Evolutionary conservation across 1,140 invertebrate genomes (phyloP).

Genomic region (Drosophila hydei): DNA sequence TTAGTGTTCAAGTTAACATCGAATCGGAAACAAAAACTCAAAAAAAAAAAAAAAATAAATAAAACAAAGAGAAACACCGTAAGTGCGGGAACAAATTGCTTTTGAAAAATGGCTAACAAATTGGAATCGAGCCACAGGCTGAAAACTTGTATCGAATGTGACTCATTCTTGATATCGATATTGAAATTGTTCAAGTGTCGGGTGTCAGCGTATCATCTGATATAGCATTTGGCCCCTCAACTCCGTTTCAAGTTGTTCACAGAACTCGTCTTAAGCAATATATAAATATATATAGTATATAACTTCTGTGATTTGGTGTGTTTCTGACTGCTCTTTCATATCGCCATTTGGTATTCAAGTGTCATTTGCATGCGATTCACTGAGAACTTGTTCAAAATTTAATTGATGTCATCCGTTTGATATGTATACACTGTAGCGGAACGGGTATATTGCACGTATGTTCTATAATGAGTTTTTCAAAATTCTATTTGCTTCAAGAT

Average conservation of each 20-base stretch:
- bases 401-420: constrained; percentile 2
- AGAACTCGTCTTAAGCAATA: neutral
- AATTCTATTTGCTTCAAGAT: neutral
- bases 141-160: neutral
- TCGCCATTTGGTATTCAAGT: constrained; percentile 5
- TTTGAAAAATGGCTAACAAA: neutral
- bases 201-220: constrained; percentile 6
- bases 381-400: constrained; percentile 7
- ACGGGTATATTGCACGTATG: neutral
- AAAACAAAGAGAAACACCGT: neutral
- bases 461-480: too few species aligned
- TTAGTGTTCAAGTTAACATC: neutral
- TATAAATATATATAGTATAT: constrained; percentile 1
- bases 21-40: too few species aligned
- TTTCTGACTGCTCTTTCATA: neutral
- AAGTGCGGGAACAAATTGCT: constrained; percentile 1
- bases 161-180: constrained; percentile 2
- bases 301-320: neutral
- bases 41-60: too few species aligned
- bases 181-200: neutral
- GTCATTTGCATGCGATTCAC: constrained; percentile 3
- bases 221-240: neutral
- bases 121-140: neutral
- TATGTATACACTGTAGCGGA: neutral
- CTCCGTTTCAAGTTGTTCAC: neutral